Conservation (phyloP, 1,140 invertebrate species). For the Drosophila dunni region DNA sequence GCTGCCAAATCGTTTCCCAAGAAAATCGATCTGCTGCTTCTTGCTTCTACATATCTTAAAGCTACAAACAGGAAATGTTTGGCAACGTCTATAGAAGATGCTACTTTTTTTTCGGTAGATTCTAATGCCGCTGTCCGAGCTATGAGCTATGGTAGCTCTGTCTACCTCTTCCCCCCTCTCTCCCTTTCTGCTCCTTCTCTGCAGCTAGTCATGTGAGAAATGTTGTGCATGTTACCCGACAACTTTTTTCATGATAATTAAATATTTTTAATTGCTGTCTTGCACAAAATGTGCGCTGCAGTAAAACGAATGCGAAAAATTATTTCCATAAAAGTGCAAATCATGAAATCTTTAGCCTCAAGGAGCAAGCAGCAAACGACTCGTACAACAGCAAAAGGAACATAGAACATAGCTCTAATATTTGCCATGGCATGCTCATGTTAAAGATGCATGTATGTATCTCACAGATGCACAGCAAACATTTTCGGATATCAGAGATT, state of each 20-base stretch:
- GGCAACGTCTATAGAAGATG: constrained; percentile 51
- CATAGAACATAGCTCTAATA: constrained; percentile 76
- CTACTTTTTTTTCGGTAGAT: constrained; percentile 61
- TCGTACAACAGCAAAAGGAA: constrained; percentile 39
- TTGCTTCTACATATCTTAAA: constrained; percentile 27
- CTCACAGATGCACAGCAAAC: constrained; percentile 69
- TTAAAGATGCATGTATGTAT: constrained; percentile 49
- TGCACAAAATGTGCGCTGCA: constrained; percentile 70
- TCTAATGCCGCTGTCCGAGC: constrained; percentile 48
- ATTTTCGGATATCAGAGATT: constrained; percentile 82
- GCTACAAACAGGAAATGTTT: constrained; percentile 71
- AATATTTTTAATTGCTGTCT: constrained; percentile 83
- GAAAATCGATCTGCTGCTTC: constrained; percentile 50
- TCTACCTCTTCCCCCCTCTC: constrained; percentile 21
- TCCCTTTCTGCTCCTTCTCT: constrained; percentile 33
- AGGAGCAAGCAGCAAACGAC: constrained; percentile 48
- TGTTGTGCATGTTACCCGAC: constrained; percentile 76
- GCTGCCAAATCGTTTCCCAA: constrained; percentile 72
- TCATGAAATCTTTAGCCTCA: constrained; percentile 75
- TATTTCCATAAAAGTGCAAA: constrained; percentile 83
- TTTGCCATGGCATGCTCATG: constrained; percentile 68
- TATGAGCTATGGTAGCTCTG: neutral
- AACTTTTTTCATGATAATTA: constrained; percentile 83
- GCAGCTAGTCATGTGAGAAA: constrained; percentile 69
- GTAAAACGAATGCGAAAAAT: constrained; percentile 62